Percentiles rank a stretch among this genome's conserved stretches.
Conservation (phyloP, 2,888 invertebrate genomes). For the Myopa tessellatipennis region DNA sequence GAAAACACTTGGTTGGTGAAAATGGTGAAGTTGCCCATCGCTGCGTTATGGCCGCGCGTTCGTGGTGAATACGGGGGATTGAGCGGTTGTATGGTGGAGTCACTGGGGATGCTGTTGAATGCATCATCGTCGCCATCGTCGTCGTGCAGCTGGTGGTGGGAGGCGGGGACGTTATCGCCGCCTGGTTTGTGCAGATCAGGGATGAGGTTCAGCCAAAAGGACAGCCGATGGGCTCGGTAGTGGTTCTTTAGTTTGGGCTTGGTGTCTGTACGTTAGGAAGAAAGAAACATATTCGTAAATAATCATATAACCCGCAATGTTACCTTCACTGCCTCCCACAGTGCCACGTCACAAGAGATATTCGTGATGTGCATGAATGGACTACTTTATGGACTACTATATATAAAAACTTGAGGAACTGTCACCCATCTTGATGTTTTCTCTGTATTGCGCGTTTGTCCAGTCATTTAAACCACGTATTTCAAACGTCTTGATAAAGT, state of each 20-base stretch:
- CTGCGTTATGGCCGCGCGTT: conserved; percentile 56
- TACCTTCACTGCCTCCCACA: not conserved
- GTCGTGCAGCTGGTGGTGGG: conserved; percentile 85
- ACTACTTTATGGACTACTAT: too few relatives aligned
- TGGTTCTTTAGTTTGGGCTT: conserved; percentile 93
- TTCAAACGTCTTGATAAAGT: too few relatives aligned
- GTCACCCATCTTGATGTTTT: too few relatives aligned
- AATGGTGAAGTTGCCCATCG: conserved; percentile 65
- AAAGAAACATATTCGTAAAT: not conserved
- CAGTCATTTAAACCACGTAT: too few relatives aligned
- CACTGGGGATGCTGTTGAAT: conserved; percentile 70
- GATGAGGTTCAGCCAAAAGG: conserved; percentile 94
- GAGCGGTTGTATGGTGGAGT: conserved; percentile 70
- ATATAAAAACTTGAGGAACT: too few relatives aligned
- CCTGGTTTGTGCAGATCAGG: conserved; percentile 91
- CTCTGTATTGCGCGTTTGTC: too few relatives aligned
- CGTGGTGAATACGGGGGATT: conserved; percentile 65
- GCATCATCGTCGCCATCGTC: conserved; percentile 69
- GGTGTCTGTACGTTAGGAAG: conserved; percentile 74
- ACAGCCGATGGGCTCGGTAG: conserved; percentile 91
- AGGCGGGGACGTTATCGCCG: conserved; percentile 84
- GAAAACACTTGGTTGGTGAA: conserved; percentile 68
- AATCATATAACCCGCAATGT: not conserved
- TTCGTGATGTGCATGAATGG: too few relatives aligned
- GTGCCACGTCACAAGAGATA: too few relatives aligned